Evolutionary conservation across 2,113 vertebrate species (phyloP).

Genomic region (Rhea americana): DNA sequence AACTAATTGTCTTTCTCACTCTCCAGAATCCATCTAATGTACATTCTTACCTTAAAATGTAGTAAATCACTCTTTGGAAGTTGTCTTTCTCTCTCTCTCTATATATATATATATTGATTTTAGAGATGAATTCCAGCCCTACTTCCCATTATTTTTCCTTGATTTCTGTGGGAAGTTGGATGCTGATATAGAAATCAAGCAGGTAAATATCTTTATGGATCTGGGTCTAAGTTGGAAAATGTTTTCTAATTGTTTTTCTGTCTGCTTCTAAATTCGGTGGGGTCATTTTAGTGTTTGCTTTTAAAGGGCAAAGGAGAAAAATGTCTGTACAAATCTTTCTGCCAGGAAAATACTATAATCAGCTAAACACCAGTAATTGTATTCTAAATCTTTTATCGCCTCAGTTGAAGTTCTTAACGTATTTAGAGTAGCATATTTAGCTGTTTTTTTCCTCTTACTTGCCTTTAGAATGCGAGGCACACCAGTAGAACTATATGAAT

Average conservation of each 20-base stretch:
- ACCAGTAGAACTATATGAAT: constrained; percentile 59
- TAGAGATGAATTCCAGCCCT: neutral
- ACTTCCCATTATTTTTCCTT: neutral
- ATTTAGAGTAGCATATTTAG: constrained; percentile 49
- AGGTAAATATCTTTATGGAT: neutral
- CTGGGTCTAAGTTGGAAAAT: neutral
- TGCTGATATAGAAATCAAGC: neutral
- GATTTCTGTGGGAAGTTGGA: neutral
- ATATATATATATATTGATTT: neutral
- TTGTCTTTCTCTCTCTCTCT: neutral
- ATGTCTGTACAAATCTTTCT: neutral
- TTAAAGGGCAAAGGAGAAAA: constrained; percentile 1
- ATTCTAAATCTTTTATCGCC: constrained; percentile 46
- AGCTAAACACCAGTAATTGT: constrained; percentile 21
- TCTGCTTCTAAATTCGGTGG: neutral
- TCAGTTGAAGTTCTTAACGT: constrained; percentile 42
- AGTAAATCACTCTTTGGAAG: neutral
- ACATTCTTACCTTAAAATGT: neutral
- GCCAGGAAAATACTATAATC: constrained; percentile 19
- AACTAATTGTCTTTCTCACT: neutral
- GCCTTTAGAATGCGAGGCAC: constrained; percentile 44
- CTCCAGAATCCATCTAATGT: neutral
- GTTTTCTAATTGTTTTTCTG: neutral
- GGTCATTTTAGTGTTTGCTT: neutral
- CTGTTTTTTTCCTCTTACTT: constrained; percentile 21